phyloP scores from a whole-genome alignment of 2,113 vertebrate species.

The Alces alces region DNA sequence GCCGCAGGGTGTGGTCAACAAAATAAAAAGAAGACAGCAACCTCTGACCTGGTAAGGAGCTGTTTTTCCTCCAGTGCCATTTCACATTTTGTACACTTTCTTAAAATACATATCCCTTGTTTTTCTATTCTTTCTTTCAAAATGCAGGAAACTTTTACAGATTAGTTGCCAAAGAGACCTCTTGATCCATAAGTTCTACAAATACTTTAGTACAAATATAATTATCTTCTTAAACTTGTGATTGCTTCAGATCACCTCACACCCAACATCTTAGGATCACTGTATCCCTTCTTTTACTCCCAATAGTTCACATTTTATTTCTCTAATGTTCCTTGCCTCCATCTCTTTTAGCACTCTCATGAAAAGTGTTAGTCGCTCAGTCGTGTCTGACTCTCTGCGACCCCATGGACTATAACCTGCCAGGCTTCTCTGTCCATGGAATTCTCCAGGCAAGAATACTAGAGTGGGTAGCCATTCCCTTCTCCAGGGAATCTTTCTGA shows the following conservation, averaged over 20 bases:
- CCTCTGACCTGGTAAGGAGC: not conserved
- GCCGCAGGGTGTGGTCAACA: not conserved
- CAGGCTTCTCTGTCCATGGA: not conserved
- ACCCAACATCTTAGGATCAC: not conserved
- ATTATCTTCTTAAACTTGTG: slow-evolving; percentile 36
- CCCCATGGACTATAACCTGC: not conserved
- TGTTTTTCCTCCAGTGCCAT: not conserved
- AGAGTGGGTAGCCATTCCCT: not conserved
- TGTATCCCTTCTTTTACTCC: not conserved
- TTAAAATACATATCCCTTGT: slow-evolving; percentile 37
- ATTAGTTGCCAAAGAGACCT: slow-evolving; percentile 49
- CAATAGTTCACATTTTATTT: not conserved
- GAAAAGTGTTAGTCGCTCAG: not conserved
- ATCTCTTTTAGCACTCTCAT: not conserved
- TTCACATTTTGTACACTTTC: slow-evolving; percentile 27
- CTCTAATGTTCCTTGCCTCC: not conserved
- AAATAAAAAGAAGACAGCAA: not conserved
- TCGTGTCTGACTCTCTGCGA: not conserved
- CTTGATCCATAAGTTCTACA: slow-evolving; percentile 34
- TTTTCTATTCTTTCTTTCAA: slow-evolving; percentile 57
- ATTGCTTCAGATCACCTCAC: slow-evolving; percentile 3
- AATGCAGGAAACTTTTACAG: slow-evolving; percentile 39
- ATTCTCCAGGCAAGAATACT: not conserved
- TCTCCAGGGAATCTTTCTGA: not conserved
- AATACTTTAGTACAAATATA: slow-evolving; percentile 56